Conservation (phyloP, 2,888 invertebrate genomes). For the Tachystola acroxantha region DNA sequence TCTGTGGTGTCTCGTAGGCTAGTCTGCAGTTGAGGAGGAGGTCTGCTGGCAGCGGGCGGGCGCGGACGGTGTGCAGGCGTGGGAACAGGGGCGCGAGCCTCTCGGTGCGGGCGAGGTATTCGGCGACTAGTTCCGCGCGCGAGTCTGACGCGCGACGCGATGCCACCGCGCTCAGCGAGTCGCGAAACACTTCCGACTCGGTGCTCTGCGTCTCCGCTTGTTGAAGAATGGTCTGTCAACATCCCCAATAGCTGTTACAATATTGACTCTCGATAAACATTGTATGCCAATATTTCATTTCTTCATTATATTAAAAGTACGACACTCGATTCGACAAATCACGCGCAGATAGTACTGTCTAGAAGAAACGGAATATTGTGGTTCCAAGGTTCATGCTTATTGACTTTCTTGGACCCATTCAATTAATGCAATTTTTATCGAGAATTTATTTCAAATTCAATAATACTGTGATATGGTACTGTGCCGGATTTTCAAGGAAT, state of each 20-base stretch:
- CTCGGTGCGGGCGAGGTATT: conserved; percentile 57
- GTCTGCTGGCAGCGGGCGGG: conserved; percentile 18
- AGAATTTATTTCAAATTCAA: not conserved
- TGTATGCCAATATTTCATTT: not conserved
- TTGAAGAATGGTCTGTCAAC: conserved; percentile 20
- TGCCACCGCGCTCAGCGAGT: conserved; percentile 6
- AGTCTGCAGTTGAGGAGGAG: conserved; percentile 22
- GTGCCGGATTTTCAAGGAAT: not conserved
- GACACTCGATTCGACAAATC: not conserved
- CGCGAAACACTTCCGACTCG: conserved; percentile 1
- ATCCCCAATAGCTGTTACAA: conserved; percentile 7
- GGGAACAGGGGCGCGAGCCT: conserved; percentile 50
- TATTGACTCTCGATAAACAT: not conserved
- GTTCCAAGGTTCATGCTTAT: not conserved
- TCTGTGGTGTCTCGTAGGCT: conserved; percentile 49
- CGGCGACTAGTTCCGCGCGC: conserved; percentile 34
- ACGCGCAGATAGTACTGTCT: too few relatives aligned
- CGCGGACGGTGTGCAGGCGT: conserved; percentile 17
- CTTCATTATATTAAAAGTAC: not conserved
- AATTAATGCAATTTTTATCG: not conserved
- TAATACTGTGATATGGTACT: not conserved
- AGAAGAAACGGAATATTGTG: not conserved
- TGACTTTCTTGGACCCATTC: not conserved
- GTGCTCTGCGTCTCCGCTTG: conserved; percentile 11
- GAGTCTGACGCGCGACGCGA: conserved; percentile 17